Conservation (phyloP, 1,140 invertebrate genomes). For the Nasonia vitripennis region DNA sequence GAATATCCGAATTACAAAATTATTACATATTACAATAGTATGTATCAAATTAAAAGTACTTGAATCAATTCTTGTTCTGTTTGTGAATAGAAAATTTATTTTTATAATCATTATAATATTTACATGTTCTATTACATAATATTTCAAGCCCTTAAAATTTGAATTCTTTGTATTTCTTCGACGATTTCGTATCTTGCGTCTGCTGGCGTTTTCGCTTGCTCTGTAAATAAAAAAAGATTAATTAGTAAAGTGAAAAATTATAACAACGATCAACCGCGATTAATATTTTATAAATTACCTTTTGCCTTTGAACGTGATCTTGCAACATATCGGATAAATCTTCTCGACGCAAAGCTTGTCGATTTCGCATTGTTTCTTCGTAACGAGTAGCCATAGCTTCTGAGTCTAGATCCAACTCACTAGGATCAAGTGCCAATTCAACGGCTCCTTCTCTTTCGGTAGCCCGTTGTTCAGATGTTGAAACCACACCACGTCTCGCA, state of each 20-base stretch:
- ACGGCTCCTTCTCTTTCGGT: slow-evolving; percentile 83
- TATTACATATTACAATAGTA: not conserved
- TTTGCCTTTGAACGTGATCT: slow-evolving; percentile 96
- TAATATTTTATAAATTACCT: slow-evolving; percentile 75
- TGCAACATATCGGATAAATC: slow-evolving; percentile 99
- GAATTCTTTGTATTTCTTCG: slow-evolving; percentile 98
- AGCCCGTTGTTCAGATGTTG: slow-evolving; percentile 65
- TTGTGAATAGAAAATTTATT: not conserved
- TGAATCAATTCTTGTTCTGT: not conserved
- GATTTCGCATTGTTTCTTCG: slow-evolving; percentile 95
- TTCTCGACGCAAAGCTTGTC: slow-evolving; percentile 92
- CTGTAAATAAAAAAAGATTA: slow-evolving; percentile 79
- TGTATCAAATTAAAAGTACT: too few relatives aligned
- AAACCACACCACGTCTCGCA: slow-evolving; percentile 68
- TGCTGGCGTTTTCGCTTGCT: slow-evolving; percentile 95
- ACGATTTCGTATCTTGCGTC: slow-evolving; percentile 89
- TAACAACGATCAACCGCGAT: not conserved
- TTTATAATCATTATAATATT: not conserved
- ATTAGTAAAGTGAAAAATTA: slow-evolving; percentile 53
- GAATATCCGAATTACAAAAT: not conserved
- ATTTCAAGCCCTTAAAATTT: slow-evolving; percentile 87
- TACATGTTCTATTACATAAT: not conserved
- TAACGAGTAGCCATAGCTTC: slow-evolving; percentile 97
- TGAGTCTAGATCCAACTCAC: slow-evolving; percentile 96
- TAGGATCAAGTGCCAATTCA: slow-evolving; percentile 97